phyloP scores from a whole-genome alignment of 2,888 invertebrate genomes.

The Capitulum mitella region DNA sequence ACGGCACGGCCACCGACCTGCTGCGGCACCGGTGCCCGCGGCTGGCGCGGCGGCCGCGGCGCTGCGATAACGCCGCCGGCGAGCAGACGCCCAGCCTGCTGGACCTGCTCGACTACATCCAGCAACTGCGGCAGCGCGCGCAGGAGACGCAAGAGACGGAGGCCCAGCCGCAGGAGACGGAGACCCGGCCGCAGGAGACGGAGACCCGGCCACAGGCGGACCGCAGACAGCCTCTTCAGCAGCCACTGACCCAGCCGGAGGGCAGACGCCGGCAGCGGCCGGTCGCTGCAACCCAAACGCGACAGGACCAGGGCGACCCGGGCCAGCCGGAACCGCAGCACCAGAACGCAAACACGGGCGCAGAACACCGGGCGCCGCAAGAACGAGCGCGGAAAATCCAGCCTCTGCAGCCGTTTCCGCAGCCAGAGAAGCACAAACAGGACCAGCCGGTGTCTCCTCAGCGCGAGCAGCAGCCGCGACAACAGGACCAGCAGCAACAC shows the following conservation, averaged over 20 bases:
- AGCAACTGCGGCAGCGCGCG: background rate
- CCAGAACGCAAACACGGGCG: too few species aligned
- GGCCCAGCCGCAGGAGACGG: background rate
- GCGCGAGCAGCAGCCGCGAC: background rate
- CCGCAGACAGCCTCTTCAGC: background rate
- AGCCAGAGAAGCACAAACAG: background rate
- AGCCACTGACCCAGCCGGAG: too few species aligned
- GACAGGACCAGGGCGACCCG: too few species aligned
- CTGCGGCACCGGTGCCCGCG: conserved; percentile 12
- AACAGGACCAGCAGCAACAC: background rate
- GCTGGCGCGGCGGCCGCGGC: background rate
- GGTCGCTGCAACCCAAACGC: too few species aligned
- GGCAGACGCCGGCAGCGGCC: too few species aligned
- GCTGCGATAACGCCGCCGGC: background rate
- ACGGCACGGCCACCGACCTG: background rate
- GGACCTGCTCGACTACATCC: conserved; percentile 1
- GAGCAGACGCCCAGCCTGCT: background rate
- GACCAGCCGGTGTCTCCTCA: background rate
- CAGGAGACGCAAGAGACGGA: background rate
- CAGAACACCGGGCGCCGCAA: background rate
- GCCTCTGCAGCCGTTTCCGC: background rate
- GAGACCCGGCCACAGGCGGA: background rate
- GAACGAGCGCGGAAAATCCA: too few species aligned
- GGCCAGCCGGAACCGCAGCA: too few species aligned
- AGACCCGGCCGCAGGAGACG: background rate